A percentile compares a stretch with the other conserved stretches of the same genome.
Conservation (phyloP, 2,797 vertebrate genomes). For the Pipistrellus pipistrellus region DNA sequence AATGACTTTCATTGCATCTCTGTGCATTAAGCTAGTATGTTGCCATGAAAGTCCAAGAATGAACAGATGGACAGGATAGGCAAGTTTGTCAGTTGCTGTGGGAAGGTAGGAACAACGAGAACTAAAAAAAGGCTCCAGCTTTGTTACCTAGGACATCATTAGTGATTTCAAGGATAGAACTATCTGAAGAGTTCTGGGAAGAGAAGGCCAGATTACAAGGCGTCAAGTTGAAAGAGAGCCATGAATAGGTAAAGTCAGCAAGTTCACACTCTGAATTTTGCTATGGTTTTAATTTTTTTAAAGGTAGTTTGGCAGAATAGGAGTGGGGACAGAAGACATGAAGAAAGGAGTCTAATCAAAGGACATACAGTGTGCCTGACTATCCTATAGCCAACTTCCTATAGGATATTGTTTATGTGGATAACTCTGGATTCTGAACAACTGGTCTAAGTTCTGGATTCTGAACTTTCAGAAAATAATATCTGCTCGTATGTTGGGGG, state of each 20-base stretch:
- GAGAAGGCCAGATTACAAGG: neutral
- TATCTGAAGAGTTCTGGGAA: neutral
- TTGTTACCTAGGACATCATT: neutral
- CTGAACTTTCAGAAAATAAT: neutral
- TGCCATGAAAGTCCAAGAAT: neutral
- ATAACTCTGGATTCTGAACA: neutral
- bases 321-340: neutral
- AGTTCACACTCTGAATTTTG: neutral
- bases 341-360: neutral
- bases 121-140: neutral
- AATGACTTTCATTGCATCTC: neutral
- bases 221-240: neutral
- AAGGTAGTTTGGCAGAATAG: neutral
- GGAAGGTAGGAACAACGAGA: neutral
- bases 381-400: neutral
- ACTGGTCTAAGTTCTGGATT: neutral
- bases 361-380: neutral
- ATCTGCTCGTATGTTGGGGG: neutral
- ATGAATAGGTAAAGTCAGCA: neutral
- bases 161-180: neutral
- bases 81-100: neutral
- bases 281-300: neutral
- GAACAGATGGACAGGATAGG: neutral
- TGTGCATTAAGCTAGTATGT: neutral
- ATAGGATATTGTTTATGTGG: neutral